These are phyloP conservation scores for Bimastos eiseni DNA, from an alignment of 2,888 invertebrate species.

Conservation along the genomic window DNA sequence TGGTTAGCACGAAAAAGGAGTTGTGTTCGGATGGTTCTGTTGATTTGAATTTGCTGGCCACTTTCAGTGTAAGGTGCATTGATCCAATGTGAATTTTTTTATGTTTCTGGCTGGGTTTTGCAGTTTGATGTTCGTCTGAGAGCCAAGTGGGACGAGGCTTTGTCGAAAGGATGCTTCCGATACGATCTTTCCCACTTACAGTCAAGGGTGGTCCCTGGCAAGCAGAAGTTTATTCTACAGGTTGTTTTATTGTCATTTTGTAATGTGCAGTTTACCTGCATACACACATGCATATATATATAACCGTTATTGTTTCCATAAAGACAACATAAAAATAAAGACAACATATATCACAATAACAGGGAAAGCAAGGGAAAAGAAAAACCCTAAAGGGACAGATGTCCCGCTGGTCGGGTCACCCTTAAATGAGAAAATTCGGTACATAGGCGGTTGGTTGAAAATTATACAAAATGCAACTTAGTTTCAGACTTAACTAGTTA, in stretches of 20 bases:
- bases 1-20: background rate
- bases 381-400: no score
- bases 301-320: no score
- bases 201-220: conserved; percentile 58
- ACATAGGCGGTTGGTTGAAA: no score
- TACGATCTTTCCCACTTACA: conserved; percentile 60
- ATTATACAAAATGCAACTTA: no score
- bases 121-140: conserved; percentile 55
- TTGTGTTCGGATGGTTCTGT: background rate
- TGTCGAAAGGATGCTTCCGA: conserved; percentile 58
- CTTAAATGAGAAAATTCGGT: no score
- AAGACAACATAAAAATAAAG: no score
- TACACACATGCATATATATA: no score
- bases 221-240: conserved; percentile 52
- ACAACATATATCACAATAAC: no score
- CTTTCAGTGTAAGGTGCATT: background rate
- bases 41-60: background rate
- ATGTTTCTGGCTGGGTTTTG: background rate
- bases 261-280: background rate
- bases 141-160: conserved; percentile 54
- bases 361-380: no score
- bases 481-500: no score
- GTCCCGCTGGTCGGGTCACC: no score
- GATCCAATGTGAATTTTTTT: background rate
- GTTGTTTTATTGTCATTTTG: background rate